Evolutionary conservation across 2,113 vertebrate genomes (phyloP), one percentile per base, ranked within the genome.

Genomic region (Erythrocebus patas): DNA sequence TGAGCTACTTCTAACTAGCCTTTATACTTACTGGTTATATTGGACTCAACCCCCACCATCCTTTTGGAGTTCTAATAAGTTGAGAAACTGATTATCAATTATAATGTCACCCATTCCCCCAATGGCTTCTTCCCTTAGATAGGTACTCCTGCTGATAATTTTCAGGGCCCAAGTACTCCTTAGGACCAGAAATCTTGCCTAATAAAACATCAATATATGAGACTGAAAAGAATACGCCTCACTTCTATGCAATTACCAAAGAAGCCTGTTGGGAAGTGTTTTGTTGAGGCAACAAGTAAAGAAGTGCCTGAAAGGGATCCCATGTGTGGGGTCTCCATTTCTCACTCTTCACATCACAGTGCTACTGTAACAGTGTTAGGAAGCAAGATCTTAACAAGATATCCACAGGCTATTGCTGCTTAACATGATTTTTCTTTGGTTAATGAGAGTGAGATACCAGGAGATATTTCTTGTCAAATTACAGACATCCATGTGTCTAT

Each of bases 141-240:
- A n/a, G 59, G 82, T 43, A 95, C 79, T 72, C 0, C 32, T 92
- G 57, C 32, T 92, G 6, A 12, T 64, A 64, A 43, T 75, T 82
- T 94, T 70, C 18, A 88, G 89, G 40, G 87, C 1, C 2, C 52
- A 93, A 84, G 72, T 80, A 82, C 52, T 93, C 55, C 68, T 94
- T 76, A 72, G 97, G 30, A 93, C 66, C 57, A 57, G 93, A 96
- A 92, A 93, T 88, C 80, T 93, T 97, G 75, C 88, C 68, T 96
- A 96, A 87, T 22, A 57, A 96, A 96, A 92, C 0, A 0, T 93
- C 79, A 96, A 84, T 79, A 96, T 87, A 76, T 91, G 88, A 97
- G 45, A 86, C 18, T 32, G 70, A 82, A 68, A 94, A 85, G 79
- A 97, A 94, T 45, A 57, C 64, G 50, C 81, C 55, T 96, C 3